Base-by-base conservation (phyloP, 2,888 invertebrate species). In the Lasiommata megera region DNA sequence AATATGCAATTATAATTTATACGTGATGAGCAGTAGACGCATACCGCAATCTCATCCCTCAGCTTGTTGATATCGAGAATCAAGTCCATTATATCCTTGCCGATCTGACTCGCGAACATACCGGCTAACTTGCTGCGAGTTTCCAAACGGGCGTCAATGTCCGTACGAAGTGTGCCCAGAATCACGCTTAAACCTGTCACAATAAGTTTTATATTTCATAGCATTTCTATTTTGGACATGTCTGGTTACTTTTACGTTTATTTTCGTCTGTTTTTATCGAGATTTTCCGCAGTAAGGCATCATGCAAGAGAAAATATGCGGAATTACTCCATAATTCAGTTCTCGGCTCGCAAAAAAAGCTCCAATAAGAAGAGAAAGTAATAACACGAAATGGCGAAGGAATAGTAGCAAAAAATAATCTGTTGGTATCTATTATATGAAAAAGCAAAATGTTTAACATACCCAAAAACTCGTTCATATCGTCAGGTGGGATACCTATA, bases 51-150 rank as follows among this genome's bases (percentile, higher is more conserved):
- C 80, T 96, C 94, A 16, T 94, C 93, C 69, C 95, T 93, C 48
- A 97, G 93, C 50, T 92, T 92, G 56, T 94, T 94, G 62, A 97
- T 94, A 66, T 95, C 94, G 37, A 93, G 91, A 71, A 94, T 94
- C 11, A 98, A 92, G 0, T 91, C 86, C 72, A 93, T 93, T 38
- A 97, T 96, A 71, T 97, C 97, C 64, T 94, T 95, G 63, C 95
- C 95, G 65, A 97, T 93, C 65, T 94, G 93, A 44, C 92, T 92
- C 60, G 94, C 94, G 71, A 97, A 94, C 71, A 93, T 86, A 18
- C 92, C 92, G 6, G 97, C 92, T 50, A 96, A 92, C 54, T 93
- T 93, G 18, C 93, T 92, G 38, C 94, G 92, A 43, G 95, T 94
- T 57, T 94, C 94, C 14, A 95, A 79, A 40, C 94, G 92, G 60